Base-by-base conservation (phyloP, 2,797 vertebrate genomes). In the Dicrostonyx torquatus region DNA sequence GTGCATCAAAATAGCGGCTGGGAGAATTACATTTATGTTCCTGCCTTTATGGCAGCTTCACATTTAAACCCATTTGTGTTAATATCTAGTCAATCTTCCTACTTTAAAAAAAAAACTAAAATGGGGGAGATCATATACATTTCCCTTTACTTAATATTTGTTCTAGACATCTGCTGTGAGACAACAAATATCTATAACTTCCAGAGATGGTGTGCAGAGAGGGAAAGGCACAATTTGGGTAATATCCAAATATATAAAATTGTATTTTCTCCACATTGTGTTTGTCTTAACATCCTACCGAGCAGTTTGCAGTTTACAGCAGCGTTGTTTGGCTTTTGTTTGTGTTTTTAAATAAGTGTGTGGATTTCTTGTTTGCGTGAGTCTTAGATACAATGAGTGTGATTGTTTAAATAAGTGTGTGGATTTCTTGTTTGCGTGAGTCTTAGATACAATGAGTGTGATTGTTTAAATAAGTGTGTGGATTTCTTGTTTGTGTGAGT, bases 1-100 rank as follows among this genome's bases (percentile, higher is more conserved):
- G 98, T 99, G 99, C 99, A 99, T 99, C 99, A 99, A 99, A 99
- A 99, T 99, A 99, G 98, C 98, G 98, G 98, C 98, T 99, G 99
- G 98, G 98, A 99, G 99, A 99, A 99, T 99, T 99, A 99, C 99
- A 99, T 99, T 99, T 99, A 99, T 99, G 99, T 99, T 99, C 98
- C 98, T 99, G 98, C 98, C 99, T 98, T 98, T 98, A 99, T 98
- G 98, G 98, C 98, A 99, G 98, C 98, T 98, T 98, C 98, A 98
- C 98, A 98, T 99, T 98, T 98, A 99, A 98, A 98, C 98, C 98
- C 98, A 99, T 98, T 99, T 99, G 98, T 98, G 98, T 98, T 98
- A 98, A 98, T 98, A 99, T 98, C 98, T 98, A 98, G 98, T 98
- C 98, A 98, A 98, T 98, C 98, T 98, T 98, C 98, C 98, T 98